A percentile compares a stretch with the other conserved stretches of the same genome.
phyloP scores from a whole-genome alignment of 2,113 vertebrate species.

The Oceanodroma tethys region DNA sequence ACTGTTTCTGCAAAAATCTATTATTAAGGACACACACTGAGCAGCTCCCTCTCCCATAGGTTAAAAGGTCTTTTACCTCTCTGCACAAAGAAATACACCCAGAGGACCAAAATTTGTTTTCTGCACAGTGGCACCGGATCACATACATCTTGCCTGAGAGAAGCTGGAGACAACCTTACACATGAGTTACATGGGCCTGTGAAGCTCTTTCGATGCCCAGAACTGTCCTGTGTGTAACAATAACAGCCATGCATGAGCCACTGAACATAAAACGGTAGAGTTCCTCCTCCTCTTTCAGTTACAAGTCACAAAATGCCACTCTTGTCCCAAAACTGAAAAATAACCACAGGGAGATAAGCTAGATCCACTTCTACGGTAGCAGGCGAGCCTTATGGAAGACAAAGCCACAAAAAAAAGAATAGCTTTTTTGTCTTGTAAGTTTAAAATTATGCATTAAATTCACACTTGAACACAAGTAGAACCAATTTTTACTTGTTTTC shows the following conservation, averaged over 20 bases:
- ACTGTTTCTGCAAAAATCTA: not conserved
- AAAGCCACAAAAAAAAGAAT: not conserved
- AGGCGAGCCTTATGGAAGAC: not conserved
- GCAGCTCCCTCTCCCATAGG: not conserved
- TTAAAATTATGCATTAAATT: not conserved
- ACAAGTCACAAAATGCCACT: not conserved
- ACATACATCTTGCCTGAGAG: not conserved
- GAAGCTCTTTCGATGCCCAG: not conserved
- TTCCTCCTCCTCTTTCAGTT: not conserved
- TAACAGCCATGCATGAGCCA: accelerated
- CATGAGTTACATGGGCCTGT: accelerated
- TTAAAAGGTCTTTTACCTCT: not conserved
- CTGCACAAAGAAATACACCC: not conserved
- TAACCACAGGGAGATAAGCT: not conserved
- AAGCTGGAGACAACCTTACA: not conserved
- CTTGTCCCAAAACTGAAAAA: not conserved
- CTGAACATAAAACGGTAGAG: not conserved
- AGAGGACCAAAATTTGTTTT: not conserved
- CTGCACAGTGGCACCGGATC: not conserved
- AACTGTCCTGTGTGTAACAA: not conserved
- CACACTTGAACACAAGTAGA: not conserved
- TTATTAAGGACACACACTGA: not conserved
- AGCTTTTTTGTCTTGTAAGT: not conserved
- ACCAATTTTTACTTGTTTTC: conserved; percentile 1
- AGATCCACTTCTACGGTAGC: not conserved